phyloP scores from a whole-genome alignment of 1,140 invertebrate genomes.

The Drosophila funebris region DNA sequence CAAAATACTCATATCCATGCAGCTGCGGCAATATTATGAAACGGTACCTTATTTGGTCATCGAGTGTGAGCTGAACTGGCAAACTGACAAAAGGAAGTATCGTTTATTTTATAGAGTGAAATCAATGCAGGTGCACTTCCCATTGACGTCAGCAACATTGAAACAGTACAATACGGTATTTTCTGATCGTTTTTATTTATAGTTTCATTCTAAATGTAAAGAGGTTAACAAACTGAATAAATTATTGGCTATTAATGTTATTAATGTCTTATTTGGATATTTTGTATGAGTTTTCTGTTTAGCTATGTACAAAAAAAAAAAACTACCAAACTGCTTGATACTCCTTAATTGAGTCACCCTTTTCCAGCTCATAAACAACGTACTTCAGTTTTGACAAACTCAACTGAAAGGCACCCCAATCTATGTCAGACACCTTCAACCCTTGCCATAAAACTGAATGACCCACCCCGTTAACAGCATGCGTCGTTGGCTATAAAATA shows the following conservation, averaged over 20 bases:
- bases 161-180: conserved; percentile 1
- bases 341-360: background rate
- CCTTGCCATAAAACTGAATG: conserved; percentile 58
- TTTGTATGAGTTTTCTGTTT: too few relatives aligned
- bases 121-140: conserved; percentile 66
- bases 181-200: background rate
- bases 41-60: conserved; percentile 61
- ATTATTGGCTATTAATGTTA: too few relatives aligned
- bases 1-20: conserved; percentile 19
- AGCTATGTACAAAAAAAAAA: too few relatives aligned
- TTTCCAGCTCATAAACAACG: conserved; percentile 24
- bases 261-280: too few relatives aligned
- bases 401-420: conserved; percentile 34
- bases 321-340: too few relatives aligned
- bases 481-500: conserved; percentile 53
- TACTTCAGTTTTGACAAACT: conserved; percentile 19
- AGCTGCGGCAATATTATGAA: conserved; percentile 54
- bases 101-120: conserved; percentile 20
- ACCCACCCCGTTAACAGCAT: conserved; percentile 38
- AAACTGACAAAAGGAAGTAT: conserved; percentile 59
- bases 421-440: conserved; percentile 30
- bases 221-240: background rate
- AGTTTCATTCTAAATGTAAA: background rate
- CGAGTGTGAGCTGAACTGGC: background rate
- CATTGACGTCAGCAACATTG: conserved; percentile 48